These are phyloP conservation scores for Clangula hyemalis DNA, from an alignment of 2,797 vertebrate species.

Conservation along the genomic window DNA sequence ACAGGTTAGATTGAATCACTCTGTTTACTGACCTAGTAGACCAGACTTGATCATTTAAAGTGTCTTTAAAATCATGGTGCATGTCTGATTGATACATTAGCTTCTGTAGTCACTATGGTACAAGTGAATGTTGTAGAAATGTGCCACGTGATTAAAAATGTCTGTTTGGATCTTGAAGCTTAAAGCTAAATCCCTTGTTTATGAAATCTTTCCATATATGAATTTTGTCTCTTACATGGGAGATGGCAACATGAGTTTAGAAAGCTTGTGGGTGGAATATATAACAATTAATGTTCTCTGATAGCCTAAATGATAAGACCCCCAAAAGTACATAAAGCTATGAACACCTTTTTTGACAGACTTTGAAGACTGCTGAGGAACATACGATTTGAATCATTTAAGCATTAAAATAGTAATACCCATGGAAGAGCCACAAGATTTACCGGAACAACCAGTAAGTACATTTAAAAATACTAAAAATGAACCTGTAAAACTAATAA, in stretches of 20 bases:
- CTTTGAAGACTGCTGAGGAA: constrained; percentile 75
- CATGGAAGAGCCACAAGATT: constrained; percentile 92
- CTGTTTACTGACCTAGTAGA: constrained; percentile 80
- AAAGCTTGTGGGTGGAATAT: constrained; percentile 69
- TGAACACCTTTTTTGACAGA: constrained; percentile 74
- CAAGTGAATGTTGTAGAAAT: constrained; percentile 44
- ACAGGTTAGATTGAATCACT: constrained; percentile 88
- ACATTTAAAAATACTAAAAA: constrained; percentile 14
- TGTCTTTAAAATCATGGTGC: constrained; percentile 72
- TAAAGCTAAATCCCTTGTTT: constrained; percentile 74
- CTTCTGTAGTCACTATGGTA: constrained; percentile 28
- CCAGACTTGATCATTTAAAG: constrained; percentile 80
- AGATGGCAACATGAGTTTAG: constrained; percentile 66
- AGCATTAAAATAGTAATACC: constrained; percentile 71
- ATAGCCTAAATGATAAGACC: constrained; percentile 79
- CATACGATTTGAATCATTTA: constrained; percentile 63
- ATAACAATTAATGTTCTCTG: constrained; percentile 61
- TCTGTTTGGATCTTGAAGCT: constrained; percentile 55
- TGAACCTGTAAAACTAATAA: not conserved
- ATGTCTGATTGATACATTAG: constrained; percentile 59
- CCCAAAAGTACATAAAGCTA: constrained; percentile 75
- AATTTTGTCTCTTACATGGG: constrained; percentile 61
- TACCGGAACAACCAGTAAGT: constrained; percentile 91
- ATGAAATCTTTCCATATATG: constrained; percentile 60
- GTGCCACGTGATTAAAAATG: constrained; percentile 50